A percentile compares a stretch with the other conserved stretches of the same genome.
phyloP scores from a whole-genome alignment of 2,797 vertebrate genomes.

The Chaetophractus vellerosus region DNA sequence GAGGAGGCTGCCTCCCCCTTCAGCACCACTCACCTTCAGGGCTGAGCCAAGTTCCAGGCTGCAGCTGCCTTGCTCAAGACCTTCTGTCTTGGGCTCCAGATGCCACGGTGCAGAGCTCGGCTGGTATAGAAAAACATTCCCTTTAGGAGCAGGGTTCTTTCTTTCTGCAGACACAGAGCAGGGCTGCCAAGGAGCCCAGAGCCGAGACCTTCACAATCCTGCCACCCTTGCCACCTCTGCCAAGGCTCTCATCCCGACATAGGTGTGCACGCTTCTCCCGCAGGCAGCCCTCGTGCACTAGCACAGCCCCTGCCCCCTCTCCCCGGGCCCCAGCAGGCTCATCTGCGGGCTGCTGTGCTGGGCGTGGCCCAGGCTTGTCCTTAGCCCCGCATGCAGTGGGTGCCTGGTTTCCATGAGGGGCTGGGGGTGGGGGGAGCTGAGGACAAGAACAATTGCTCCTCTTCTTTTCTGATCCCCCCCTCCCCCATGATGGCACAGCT shows the following conservation, averaged over 20 bases:
- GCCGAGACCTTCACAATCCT: not conserved
- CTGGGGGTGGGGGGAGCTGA: accelerated
- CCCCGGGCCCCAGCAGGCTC: not conserved
- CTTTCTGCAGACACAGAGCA: accelerated
- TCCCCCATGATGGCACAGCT: not conserved
- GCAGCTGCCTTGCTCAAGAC: not conserved
- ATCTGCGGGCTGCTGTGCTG: not conserved
- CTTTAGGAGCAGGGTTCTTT: not conserved
- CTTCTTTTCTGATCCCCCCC: too few relatives aligned
- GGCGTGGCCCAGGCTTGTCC: not conserved
- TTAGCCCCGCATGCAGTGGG: not conserved
- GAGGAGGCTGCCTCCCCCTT: not conserved
- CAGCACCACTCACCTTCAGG: not conserved
- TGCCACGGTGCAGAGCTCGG: not conserved
- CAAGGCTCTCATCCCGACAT: too few relatives aligned
- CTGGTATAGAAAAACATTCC: not conserved
- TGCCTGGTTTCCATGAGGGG: not conserved
- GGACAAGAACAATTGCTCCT: not conserved
- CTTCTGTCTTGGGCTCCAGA: not conserved
- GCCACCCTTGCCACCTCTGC: too few relatives aligned
- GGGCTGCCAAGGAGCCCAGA: not conserved
- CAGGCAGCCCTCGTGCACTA: not conserved
- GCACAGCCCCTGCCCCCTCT: not conserved
- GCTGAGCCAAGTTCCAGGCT: not conserved
- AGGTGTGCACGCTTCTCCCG: not conserved